Conservation (phyloP, 2,797 vertebrate genomes). For the Argya squamiceps region DNA sequence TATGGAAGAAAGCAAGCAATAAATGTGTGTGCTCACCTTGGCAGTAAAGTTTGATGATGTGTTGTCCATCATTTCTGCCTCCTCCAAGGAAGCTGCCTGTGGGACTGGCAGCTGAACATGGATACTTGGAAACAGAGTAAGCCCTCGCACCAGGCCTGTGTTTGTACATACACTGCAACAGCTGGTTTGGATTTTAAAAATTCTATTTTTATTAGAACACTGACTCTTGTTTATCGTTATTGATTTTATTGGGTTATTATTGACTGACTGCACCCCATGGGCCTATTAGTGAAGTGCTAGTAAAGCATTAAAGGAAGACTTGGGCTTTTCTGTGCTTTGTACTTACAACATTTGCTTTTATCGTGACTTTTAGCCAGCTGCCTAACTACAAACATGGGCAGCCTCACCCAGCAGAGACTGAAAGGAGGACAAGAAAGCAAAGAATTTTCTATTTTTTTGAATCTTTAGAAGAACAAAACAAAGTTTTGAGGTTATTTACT, state of each 20-base stretch:
- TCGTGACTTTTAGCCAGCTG: constrained; percentile 21
- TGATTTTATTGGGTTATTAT: constrained; percentile 76
- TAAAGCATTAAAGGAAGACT: constrained; percentile 66
- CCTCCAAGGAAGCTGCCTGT: not conserved
- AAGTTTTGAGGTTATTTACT: not conserved
- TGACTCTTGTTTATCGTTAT: constrained; percentile 73
- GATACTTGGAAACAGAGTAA: not conserved
- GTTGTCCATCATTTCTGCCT: not conserved
- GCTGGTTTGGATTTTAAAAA: constrained; percentile 66
- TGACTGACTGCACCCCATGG: constrained; percentile 63
- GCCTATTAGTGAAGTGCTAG: constrained; percentile 69
- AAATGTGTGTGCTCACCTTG: not conserved
- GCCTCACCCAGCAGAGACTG: not conserved
- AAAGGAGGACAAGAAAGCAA: not conserved
- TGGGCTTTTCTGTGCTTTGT: constrained; percentile 53
- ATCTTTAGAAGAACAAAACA: not conserved
- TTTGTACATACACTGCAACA: constrained; percentile 40
- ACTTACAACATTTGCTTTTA: constrained; percentile 36
- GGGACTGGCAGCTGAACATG: not conserved
- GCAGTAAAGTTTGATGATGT: not conserved
- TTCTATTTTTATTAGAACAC: constrained; percentile 74
- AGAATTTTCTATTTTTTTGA: not conserved
- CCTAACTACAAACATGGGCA: constrained; percentile 1
- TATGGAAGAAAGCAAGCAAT: not conserved
- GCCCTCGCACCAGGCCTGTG: not conserved